A percentile compares a stretch with the other conserved stretches of the same genome.
phyloP scores from a whole-genome alignment of 1,140 invertebrate genomes.

The Neocloeon triangulifer region DNA sequence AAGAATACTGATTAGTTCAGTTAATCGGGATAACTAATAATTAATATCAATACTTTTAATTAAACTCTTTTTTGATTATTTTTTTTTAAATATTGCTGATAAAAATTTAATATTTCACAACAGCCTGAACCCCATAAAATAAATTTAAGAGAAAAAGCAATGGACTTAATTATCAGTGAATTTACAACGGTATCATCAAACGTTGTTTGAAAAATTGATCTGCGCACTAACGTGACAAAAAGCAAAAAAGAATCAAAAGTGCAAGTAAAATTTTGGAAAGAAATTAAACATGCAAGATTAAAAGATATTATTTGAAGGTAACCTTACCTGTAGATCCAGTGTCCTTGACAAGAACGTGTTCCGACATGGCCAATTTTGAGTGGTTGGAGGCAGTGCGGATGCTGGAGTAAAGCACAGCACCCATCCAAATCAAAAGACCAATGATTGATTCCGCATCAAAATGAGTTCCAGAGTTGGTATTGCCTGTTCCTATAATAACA shows the following conservation, averaged over 20 bases:
- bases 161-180: no score
- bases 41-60: no score
- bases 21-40: no score
- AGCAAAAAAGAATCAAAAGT: slow-evolving; percentile 1
- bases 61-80: no score
- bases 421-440: slow-evolving; percentile 79
- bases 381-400: slow-evolving; percentile 60
- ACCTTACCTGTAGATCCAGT: slow-evolving; percentile 31
- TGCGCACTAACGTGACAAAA: no score
- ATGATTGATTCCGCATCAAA: slow-evolving; percentile 78
- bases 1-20: no score
- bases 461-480: slow-evolving; percentile 15
- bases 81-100: no score
- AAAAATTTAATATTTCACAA: neutral
- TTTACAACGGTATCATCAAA: no score
- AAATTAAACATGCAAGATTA: neutral
- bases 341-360: slow-evolving; percentile 49
- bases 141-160: no score
- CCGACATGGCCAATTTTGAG: slow-evolving; percentile 50
- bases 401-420: slow-evolving; percentile 87
- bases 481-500: no score
- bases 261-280: slow-evolving; percentile 1
- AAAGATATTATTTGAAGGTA: neutral
- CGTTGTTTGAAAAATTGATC: no score
- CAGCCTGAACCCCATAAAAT: no score